Evolutionary conservation across 1,140 invertebrate species (phyloP).

Genomic region (Mya arenaria): DNA sequence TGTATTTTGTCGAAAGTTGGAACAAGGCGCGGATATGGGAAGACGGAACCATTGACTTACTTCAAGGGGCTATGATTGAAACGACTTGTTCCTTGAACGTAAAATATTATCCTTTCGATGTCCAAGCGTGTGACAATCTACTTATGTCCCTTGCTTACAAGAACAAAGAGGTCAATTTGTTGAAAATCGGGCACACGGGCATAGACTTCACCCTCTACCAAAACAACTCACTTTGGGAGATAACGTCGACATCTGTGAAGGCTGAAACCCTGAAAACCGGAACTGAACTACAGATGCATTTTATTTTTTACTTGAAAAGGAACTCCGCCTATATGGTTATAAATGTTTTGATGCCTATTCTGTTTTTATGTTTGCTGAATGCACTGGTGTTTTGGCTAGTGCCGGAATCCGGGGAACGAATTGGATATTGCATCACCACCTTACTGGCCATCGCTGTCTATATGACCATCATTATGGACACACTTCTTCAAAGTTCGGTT

Average conservation of each 20-base stretch:
- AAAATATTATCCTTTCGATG: slow-evolving; percentile 96
- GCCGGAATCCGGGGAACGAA: slow-evolving; percentile 84
- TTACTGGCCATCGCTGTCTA: slow-evolving; percentile 84
- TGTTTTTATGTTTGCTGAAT: slow-evolving; percentile 83
- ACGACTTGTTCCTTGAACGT: slow-evolving; percentile 99
- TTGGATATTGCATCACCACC: slow-evolving; percentile 83
- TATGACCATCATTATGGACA: slow-evolving; percentile 84
- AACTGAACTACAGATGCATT: background rate
- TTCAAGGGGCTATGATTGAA: slow-evolving; percentile 87
- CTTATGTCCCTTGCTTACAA: slow-evolving; percentile 95
- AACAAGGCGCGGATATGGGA: background rate
- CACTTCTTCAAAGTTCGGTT: slow-evolving; percentile 84
- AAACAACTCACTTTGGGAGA: background rate
- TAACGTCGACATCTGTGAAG: background rate
- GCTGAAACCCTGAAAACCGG: background rate
- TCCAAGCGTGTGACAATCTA: slow-evolving; percentile 98
- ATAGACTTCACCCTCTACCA: background rate
- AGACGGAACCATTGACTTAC: background rate
- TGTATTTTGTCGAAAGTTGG: slow-evolving; percentile 6
- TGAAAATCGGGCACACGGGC: background rate
- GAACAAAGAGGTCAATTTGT: background rate
- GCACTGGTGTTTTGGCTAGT: slow-evolving; percentile 84
- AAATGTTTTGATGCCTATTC: slow-evolving; percentile 84
- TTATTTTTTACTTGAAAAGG: slow-evolving; percentile 55
- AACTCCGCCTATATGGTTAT: slow-evolving; percentile 80